Evolutionary conservation across 1,140 invertebrate species (phyloP).

Genomic region (Druon quercuslanigerum): DNA sequence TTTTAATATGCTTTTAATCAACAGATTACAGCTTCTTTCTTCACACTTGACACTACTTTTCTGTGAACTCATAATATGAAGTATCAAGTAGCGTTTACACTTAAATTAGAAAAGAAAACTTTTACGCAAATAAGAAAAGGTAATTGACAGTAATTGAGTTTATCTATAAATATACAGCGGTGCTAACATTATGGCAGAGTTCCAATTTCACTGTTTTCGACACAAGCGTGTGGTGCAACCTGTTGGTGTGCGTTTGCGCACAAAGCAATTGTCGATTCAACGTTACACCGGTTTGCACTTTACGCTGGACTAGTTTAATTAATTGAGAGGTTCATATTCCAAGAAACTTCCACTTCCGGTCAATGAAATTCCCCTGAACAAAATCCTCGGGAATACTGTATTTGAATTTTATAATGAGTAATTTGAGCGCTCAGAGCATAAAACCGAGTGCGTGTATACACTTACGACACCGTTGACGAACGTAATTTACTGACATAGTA

Average conservation of each 20-base stretch:
- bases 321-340: slow-evolving; percentile 42
- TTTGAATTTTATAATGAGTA: not conserved
- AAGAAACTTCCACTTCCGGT: slow-evolving; percentile 34
- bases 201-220: slow-evolving; percentile 51
- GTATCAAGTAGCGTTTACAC: no score
- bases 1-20: no score
- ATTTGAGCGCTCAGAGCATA: not conserved
- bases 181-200: slow-evolving; percentile 40
- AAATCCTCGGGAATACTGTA: not conserved
- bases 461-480: no score
- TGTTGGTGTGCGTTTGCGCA: slow-evolving; percentile 31
- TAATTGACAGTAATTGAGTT: no score
- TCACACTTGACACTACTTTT: no score
- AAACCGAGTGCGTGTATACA: no score
- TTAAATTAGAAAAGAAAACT: no score
- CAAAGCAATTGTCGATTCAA: slow-evolving; percentile 1
- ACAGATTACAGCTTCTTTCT: no score
- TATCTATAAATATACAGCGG: slow-evolving; percentile 1
- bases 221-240: slow-evolving; percentile 45
- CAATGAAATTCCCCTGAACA: not conserved
- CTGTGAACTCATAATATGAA: no score
- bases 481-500: no score
- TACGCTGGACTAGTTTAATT: slow-evolving; percentile 49
- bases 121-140: no score
- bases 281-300: slow-evolving; percentile 49